Base-by-base conservation (phyloP, 1,140 invertebrate species). In the Bombus fervidus region DNA sequence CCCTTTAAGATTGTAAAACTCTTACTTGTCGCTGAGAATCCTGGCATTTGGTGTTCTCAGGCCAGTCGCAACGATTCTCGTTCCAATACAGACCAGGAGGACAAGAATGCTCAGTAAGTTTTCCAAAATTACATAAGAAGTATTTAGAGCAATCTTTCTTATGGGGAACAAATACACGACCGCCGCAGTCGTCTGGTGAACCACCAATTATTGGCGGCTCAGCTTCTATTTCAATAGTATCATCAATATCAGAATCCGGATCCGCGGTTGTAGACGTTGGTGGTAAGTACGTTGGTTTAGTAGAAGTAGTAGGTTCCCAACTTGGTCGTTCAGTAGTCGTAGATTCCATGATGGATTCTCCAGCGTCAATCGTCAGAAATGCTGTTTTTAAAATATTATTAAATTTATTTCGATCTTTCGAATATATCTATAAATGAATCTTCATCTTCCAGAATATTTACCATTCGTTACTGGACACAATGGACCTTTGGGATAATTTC, bases 31-130 rank as follows among this genome's bases (percentile, higher is more conserved):
- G 69, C 39, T 87, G 64, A 18, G 47, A 57, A 15, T 43, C 69
- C 1, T 69, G 93, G 91, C 97, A 97, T 47, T 96, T 95, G 0
- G 96, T 95, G 90, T 97, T 97, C 83, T 96, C 96, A 3, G 97
- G 97, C 96, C 97, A 97, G 91, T 98, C 98, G 87, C 98, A 98
- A 83, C 97, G 96, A 87, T 97, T 96, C 92, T 96, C 93, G 90
- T 98, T 98, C 97, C 98, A 98, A 79, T 97, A 96, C 0, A 98
- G 94, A 4, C 97, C 97, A 37, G 94, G 92, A 0, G 97, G 97
- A 92, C 98, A 98, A 59, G 92, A 93, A 68, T 97, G 96, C 79
- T 97, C 96, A 1, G 96, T 94, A 4, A 97, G 95, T 47, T 96
- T 92, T 28, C 97, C 97, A 90, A 97, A 97, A 62, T 98, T 96